phyloP scores from a whole-genome alignment of 2,113 vertebrate genomes.

The Labeo rohita region DNA sequence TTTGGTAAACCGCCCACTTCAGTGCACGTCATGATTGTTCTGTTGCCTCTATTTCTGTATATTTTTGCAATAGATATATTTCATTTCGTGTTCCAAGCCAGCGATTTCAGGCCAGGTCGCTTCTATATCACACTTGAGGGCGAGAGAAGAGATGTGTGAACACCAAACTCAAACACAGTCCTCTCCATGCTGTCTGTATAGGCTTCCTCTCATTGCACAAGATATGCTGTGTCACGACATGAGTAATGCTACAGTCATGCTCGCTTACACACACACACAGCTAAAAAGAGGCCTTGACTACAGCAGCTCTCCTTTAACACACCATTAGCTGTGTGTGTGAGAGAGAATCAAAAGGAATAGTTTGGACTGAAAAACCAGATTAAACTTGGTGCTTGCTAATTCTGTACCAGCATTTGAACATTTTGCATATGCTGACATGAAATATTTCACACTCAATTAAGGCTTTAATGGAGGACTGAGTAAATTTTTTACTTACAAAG shows the following conservation, averaged over 20 bases:
- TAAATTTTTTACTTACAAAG: not conserved
- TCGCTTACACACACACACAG: conserved; percentile 9
- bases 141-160: conserved; percentile 17
- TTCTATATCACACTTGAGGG: conserved; percentile 11
- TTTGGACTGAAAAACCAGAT: not conserved
- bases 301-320: not conserved
- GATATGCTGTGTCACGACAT: conserved; percentile 27
- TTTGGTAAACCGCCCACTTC: not conserved
- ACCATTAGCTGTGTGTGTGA: not conserved
- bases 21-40: not conserved
- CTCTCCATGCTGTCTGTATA: conserved; percentile 15
- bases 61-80: not conserved
- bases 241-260: conserved; percentile 10
- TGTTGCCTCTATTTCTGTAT: not conserved
- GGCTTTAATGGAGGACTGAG: not conserved
- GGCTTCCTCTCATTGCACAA: not conserved
- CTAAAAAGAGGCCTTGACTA: not conserved
- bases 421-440: not conserved
- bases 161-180: not conserved
- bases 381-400: no score
- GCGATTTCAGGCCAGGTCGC: not conserved
- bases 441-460: not conserved
- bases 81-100: not conserved
- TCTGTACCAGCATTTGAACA: not conserved
- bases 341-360: not conserved